Conservation (phyloP, 2,888 invertebrate species). For the Drosophila formosana region DNA sequence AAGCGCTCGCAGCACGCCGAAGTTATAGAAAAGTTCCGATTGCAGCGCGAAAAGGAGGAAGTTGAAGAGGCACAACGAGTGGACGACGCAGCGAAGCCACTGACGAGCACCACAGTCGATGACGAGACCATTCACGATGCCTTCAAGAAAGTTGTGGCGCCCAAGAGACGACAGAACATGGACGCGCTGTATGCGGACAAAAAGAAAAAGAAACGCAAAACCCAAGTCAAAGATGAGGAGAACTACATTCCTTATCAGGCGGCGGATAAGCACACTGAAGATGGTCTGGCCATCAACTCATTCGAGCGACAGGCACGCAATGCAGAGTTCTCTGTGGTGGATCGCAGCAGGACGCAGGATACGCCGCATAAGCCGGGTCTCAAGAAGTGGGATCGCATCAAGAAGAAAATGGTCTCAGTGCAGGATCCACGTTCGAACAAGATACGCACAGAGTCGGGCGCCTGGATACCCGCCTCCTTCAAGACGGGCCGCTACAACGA, state of each 20-base stretch:
- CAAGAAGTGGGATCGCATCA: slow-evolving; percentile 96
- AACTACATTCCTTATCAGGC: slow-evolving; percentile 95
- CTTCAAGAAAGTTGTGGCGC: slow-evolving; percentile 87
- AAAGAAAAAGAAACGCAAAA: slow-evolving; percentile 85
- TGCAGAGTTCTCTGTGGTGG: slow-evolving; percentile 92
- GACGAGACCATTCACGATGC: slow-evolving; percentile 87
- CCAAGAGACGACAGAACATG: slow-evolving; percentile 86
- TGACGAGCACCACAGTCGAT: slow-evolving; percentile 84
- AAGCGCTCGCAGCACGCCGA: slow-evolving; percentile 91
- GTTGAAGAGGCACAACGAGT: slow-evolving; percentile 71
- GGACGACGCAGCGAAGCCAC: slow-evolving; percentile 43
- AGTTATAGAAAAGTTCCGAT: slow-evolving; percentile 85
- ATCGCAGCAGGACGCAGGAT: slow-evolving; percentile 90
- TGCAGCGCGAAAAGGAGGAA: slow-evolving; percentile 81
- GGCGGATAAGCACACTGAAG: slow-evolving; percentile 93
- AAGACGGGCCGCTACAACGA: slow-evolving; percentile 95
- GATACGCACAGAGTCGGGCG: slow-evolving; percentile 98
- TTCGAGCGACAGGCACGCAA: slow-evolving; percentile 93
- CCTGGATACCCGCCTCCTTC: slow-evolving; percentile 96
- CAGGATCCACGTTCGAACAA: slow-evolving; percentile 88
- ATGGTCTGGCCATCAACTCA: slow-evolving; percentile 89
- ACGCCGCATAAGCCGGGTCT: slow-evolving; percentile 87
- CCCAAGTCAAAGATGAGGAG: slow-evolving; percentile 88
- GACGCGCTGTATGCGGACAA: slow-evolving; percentile 87
- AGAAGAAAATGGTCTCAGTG: slow-evolving; percentile 95